phyloP scores from a whole-genome alignment of 2,113 vertebrate genomes.

The Paradoxurus hermaphroditus region DNA sequence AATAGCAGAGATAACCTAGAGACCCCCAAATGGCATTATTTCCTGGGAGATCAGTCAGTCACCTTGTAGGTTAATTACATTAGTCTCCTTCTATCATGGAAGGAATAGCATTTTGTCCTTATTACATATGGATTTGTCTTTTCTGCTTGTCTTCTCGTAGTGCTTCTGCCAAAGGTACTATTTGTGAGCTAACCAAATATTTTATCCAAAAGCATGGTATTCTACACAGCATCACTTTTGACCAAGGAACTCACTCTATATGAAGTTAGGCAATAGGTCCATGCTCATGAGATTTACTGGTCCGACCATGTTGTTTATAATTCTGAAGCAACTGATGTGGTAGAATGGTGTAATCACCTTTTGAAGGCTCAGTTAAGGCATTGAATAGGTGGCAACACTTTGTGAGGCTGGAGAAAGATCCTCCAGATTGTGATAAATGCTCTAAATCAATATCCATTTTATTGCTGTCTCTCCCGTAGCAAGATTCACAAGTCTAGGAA shows the following conservation, averaged over 20 bases:
- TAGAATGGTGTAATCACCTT: not conserved
- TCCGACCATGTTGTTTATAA: not conserved
- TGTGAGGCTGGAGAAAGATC: not conserved
- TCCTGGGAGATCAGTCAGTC: not conserved
- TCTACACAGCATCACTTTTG: not conserved
- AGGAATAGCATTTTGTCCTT: not conserved
- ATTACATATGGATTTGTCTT: not conserved
- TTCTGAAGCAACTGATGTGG: not conserved
- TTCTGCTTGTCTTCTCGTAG: not conserved
- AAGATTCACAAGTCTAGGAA: not conserved
- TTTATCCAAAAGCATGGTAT: not conserved
- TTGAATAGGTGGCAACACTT: not conserved
- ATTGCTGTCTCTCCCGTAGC: not conserved
- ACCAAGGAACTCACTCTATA: not conserved
- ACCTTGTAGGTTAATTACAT: not conserved
- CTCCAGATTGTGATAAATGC: not conserved
- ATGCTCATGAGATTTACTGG: not conserved
- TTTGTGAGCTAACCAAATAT: not conserved
- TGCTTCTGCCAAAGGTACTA: not conserved
- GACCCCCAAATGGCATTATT: not conserved
- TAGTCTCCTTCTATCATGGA: not conserved
- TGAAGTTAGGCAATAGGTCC: not conserved
- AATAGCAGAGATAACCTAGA: not conserved
- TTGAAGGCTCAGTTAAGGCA: not conserved
- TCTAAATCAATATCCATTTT: not conserved